Conservation (phyloP, 2,113 vertebrate species). For the Nycticryphes semicollaris region DNA sequence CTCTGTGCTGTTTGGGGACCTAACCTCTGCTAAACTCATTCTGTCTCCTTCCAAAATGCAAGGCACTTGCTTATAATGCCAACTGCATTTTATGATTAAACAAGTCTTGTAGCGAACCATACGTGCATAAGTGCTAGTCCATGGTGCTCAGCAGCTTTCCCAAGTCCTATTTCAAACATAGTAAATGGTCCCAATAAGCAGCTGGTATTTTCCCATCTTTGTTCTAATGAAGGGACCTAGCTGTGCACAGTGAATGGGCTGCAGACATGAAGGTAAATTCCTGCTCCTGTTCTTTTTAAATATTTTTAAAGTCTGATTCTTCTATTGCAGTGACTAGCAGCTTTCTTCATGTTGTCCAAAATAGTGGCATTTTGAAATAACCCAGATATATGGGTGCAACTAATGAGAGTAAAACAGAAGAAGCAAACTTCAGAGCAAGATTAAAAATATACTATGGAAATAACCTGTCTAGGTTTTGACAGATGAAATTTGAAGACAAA, state of each 20-base stretch:
- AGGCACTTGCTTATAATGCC: background rate
- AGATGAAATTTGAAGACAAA: conserved; percentile 66
- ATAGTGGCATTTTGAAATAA: conserved; percentile 30
- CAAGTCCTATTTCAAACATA: background rate
- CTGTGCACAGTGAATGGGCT: background rate
- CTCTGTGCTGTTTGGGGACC: background rate
- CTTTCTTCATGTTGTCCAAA: background rate
- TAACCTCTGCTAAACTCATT: background rate
- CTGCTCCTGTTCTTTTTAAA: background rate
- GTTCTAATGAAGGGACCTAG: background rate
- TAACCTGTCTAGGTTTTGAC: conserved; percentile 39
- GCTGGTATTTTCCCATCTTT: background rate
- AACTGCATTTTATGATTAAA: background rate
- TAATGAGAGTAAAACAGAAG: conserved; percentile 31
- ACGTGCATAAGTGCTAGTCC: fast-evolving
- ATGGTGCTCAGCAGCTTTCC: background rate
- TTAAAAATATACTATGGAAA: conserved; percentile 62
- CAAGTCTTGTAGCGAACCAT: background rate
- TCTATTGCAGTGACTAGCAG: background rate
- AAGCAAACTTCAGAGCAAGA: conserved; percentile 48
- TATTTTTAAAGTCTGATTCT: background rate
- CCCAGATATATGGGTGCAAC: background rate
- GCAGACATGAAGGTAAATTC: background rate
- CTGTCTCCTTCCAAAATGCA: background rate
- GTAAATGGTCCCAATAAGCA: background rate